Conservation (phyloP, 2,113 vertebrate species). For the Paradisaea rubra region DNA sequence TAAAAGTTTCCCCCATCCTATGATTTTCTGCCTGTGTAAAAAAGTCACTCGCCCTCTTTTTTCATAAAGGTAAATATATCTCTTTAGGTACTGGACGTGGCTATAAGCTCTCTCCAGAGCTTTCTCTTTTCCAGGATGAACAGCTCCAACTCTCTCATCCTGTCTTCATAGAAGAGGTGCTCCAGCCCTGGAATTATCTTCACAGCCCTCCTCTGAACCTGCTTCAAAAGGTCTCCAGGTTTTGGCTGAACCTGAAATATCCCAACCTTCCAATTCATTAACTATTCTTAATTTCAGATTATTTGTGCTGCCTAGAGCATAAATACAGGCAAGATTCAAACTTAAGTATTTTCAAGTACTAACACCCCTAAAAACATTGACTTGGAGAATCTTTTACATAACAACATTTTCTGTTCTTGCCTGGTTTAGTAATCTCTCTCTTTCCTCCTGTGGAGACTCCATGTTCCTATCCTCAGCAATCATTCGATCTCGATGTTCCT, state of each 20-base stretch:
- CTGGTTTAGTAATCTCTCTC: slow-evolving; percentile 87
- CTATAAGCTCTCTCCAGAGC: not conserved
- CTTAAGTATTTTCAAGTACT: not conserved
- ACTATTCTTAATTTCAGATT: not conserved
- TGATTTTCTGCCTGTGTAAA: not conserved
- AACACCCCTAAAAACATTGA: not conserved
- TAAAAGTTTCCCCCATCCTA: not conserved
- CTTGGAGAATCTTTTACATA: not conserved
- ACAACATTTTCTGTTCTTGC: slow-evolving; percentile 50
- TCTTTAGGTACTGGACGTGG: not conserved
- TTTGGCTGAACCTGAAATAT: not conserved
- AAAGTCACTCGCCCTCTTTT: fast-evolving
- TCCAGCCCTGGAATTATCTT: not conserved
- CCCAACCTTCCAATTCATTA: not conserved
- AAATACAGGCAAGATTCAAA: not conserved
- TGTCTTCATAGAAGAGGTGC: not conserved
- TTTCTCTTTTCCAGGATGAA: not conserved
- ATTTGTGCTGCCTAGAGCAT: not conserved
- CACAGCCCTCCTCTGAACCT: not conserved
- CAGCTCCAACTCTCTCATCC: not conserved
- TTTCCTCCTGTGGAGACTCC: slow-evolving; percentile 87
- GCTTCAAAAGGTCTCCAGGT: not conserved
- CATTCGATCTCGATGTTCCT: slow-evolving; percentile 81
- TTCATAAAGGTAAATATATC: not conserved
- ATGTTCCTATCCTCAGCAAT: slow-evolving; percentile 84